Conservation (phyloP, 2,797 vertebrate species). For the Falco concolor region DNA sequence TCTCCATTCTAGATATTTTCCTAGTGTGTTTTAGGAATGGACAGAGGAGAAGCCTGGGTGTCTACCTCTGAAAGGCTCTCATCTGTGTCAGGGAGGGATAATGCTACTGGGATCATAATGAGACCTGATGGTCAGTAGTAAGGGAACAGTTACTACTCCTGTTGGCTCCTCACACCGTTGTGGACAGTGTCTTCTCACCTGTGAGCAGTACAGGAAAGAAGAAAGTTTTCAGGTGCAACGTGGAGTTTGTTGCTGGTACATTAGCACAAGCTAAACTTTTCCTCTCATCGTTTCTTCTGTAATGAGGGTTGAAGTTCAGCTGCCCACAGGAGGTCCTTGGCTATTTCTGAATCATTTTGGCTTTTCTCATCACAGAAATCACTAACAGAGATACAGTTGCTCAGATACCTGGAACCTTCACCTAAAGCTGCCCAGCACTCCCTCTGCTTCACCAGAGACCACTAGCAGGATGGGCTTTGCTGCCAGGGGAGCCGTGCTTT, state of each 20-base stretch:
- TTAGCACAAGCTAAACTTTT: background rate
- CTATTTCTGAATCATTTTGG: background rate
- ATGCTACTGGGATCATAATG: fast-evolving
- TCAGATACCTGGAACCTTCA: background rate
- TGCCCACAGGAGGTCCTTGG: background rate
- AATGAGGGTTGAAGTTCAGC: background rate
- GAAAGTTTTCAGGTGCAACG: background rate
- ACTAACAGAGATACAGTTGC: background rate
- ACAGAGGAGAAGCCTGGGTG: background rate
- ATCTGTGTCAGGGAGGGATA: background rate
- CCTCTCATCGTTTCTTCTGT: background rate
- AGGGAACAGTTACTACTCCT: background rate
- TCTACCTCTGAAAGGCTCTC: background rate
- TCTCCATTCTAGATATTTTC: background rate
- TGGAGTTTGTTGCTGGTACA: background rate
- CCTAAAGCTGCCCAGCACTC: background rate
- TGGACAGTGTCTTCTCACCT: background rate
- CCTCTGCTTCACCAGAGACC: background rate
- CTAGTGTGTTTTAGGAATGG: background rate
- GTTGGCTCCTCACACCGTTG: background rate
- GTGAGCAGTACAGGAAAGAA: background rate
- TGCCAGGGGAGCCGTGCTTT: background rate
- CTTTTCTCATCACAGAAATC: background rate
- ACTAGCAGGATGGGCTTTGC: background rate
- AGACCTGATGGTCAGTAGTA: background rate